A percentile compares a stretch with the other conserved stretches of the same genome.
phyloP scores from a whole-genome alignment of 2,888 invertebrate species.

The Pollenia griseotomentosa region DNA sequence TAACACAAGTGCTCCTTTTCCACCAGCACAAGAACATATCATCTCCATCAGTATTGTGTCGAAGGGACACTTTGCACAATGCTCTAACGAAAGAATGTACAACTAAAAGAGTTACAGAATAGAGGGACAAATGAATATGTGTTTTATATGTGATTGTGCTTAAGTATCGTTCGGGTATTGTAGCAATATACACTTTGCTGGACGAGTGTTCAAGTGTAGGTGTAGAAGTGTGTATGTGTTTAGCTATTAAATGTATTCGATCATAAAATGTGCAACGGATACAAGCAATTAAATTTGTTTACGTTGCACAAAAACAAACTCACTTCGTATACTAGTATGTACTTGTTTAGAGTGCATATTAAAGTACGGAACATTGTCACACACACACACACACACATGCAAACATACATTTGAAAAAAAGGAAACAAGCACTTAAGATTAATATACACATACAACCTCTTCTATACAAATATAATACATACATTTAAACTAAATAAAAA shows the following conservation, averaged over 20 bases:
- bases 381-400: conserved; percentile 5
- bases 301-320: conserved; percentile 72
- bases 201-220: neutral
- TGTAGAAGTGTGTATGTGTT: conserved; percentile 49
- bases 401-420: conserved; percentile 12
- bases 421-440: conserved; percentile 72
- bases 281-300: conserved; percentile 76
- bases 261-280: conserved; percentile 76
- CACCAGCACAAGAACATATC: conserved; percentile 51
- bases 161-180: conserved; percentile 40
- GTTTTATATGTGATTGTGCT: conserved; percentile 57
- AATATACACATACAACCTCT: neutral
- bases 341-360: conserved; percentile 25
- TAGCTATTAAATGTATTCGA: conserved; percentile 75
- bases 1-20: conserved; percentile 64
- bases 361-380: neutral
- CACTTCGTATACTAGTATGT: conserved; percentile 3
- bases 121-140: conserved; percentile 36
- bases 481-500: conserved; percentile 16
- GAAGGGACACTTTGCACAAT: conserved; percentile 67
- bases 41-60: conserved; percentile 61
- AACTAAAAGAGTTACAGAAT: conserved; percentile 29
- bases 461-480: conserved; percentile 14
- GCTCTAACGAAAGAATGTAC: conserved; percentile 41
- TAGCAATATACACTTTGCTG: conserved; percentile 4